Percentiles rank a stretch among this genome's conserved stretches.
phyloP scores from a whole-genome alignment of 2,113 vertebrate species.

The Meleagris gallopavo region DNA sequence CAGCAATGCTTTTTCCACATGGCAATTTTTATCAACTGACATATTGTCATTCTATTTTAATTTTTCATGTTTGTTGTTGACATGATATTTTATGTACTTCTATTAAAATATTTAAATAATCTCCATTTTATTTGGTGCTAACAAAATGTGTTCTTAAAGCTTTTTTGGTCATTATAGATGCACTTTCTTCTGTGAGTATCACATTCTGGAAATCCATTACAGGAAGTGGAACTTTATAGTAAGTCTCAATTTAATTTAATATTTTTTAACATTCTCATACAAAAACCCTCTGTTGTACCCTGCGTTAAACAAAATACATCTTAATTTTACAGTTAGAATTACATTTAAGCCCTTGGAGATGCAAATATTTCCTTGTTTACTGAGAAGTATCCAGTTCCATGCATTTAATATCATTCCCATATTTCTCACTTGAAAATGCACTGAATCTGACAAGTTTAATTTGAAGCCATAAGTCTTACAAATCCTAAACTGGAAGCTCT shows the following conservation, averaged over 20 bases:
- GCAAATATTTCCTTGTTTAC: not conserved
- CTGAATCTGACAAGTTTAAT: not conserved
- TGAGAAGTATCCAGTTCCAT: not conserved
- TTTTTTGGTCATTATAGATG: not conserved
- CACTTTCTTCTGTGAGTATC: not conserved
- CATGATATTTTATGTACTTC: not conserved
- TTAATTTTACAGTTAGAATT: slow-evolving; percentile 15
- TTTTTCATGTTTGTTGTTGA: not conserved
- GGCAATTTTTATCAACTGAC: not conserved
- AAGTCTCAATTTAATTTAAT: not conserved
- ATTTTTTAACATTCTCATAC: not conserved
- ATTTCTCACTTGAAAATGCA: not conserved
- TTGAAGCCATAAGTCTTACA: not conserved
- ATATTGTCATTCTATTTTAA: not conserved
- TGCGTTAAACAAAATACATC: not conserved
- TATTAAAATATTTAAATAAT: not conserved
- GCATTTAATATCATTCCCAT: not conserved
- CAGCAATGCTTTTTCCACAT: not conserved
- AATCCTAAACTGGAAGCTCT: not conserved
- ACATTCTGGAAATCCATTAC: not conserved
- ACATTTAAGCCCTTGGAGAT: not conserved
- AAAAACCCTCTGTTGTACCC: not conserved
- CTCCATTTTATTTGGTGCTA: not conserved
- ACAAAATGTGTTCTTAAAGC: not conserved
- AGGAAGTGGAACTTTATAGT: not conserved